Percentiles rank a stretch among this genome's conserved stretches.
Evolutionary conservation across 2,797 vertebrate species (phyloP).

Genomic region (Tadarida brasiliensis): DNA sequence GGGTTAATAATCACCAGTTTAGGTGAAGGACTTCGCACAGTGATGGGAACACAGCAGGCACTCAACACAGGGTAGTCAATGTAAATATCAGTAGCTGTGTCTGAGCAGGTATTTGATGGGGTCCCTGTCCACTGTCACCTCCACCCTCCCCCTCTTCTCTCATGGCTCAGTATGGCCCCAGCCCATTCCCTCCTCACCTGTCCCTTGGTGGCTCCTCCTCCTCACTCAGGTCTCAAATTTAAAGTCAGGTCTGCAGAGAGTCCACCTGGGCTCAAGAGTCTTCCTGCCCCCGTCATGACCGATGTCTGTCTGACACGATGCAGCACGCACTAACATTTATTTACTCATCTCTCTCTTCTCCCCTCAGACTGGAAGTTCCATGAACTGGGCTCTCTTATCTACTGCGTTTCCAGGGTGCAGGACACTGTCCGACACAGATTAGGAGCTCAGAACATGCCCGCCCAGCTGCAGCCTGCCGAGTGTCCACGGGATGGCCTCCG

Average conservation of each 20-base stretch:
- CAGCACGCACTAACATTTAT: background rate
- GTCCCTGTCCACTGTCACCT: background rate
- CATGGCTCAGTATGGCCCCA: background rate
- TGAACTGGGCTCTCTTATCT: background rate
- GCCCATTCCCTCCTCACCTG: background rate
- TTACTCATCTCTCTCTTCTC: background rate
- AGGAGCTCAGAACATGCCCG: background rate
- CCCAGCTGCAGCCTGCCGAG: background rate
- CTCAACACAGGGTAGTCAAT: background rate
- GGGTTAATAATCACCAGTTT: background rate
- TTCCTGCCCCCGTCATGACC: background rate
- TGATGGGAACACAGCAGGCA: background rate
- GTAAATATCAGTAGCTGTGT: background rate
- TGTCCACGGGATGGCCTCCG: background rate
- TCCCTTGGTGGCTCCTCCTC: background rate
- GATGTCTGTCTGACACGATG: background rate
- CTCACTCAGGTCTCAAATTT: background rate
- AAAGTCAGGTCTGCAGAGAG: constrained; percentile 7
- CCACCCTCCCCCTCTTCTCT: background rate
- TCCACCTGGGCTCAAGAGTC: background rate
- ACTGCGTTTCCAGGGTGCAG: background rate
- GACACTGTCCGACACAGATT: background rate
- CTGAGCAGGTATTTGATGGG: background rate
- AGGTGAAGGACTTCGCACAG: background rate
- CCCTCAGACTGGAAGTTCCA: background rate